These are phyloP conservation scores for Pelodiscus sinensis DNA, from an alignment of 2,113 vertebrate species.

Conservation along the genomic window DNA sequence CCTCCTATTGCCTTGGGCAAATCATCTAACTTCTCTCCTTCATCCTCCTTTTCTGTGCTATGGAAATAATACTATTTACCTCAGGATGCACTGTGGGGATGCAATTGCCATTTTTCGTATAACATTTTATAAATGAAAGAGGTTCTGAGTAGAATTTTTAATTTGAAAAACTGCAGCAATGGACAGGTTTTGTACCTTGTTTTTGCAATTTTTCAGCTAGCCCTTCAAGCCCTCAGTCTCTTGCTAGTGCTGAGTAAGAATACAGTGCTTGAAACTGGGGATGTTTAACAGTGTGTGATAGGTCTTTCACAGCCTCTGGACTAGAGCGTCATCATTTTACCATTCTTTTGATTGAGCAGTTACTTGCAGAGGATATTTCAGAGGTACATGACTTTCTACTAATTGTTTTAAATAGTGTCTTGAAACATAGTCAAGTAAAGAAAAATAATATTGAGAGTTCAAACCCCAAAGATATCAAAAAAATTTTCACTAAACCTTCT, in stretches of 20 bases:
- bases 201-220: not conserved
- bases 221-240: not conserved
- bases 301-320: constrained; percentile 22
- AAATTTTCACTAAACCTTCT: not conserved
- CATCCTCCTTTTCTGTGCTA: not conserved
- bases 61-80: not conserved
- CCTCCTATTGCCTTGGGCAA: not conserved
- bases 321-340: constrained; percentile 24
- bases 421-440: not conserved
- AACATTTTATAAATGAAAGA: not conserved
- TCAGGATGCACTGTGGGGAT: not conserved
- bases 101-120: not conserved
- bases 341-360: constrained; percentile 40
- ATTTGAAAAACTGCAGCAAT: not conserved
- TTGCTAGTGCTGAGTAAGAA: not conserved
- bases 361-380: constrained; percentile 33
- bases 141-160: not conserved
- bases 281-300: constrained; percentile 43
- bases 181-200: not conserved
- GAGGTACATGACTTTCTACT: constrained; percentile 5
- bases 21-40: not conserved
- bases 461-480: not conserved
- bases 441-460: not conserved
- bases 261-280: not conserved
- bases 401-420: constrained; percentile 43